A percentile compares a stretch with the other conserved stretches of the same genome.
phyloP scores from a whole-genome alignment of 2,888 invertebrate genomes.

The Oeneis ivallda region DNA sequence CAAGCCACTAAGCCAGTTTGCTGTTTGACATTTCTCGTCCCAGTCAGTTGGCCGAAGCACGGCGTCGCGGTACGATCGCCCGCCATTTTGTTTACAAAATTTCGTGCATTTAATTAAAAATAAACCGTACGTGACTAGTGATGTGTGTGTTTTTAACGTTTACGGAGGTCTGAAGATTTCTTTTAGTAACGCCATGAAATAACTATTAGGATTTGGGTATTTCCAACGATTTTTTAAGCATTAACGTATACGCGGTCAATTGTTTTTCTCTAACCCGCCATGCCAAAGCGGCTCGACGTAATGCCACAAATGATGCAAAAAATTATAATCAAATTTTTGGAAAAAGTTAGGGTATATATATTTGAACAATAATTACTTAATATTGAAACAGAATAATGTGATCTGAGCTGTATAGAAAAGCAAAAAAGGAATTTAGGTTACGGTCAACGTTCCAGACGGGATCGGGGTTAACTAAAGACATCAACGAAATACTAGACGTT shows the following conservation, averaged over 20 bases:
- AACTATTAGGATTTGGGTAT: constrained; percentile 58
- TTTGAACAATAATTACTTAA: background rate
- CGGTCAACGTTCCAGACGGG: constrained; percentile 47
- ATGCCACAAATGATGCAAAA: constrained; percentile 63
- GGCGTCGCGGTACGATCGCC: constrained; percentile 71
- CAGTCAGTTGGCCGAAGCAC: constrained; percentile 76
- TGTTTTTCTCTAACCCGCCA: constrained; percentile 51
- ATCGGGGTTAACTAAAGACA: constrained; percentile 54
- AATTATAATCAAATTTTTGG: constrained; percentile 65
- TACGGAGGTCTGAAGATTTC: constrained; percentile 46
- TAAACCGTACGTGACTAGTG: constrained; percentile 71
- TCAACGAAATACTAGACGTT: constrained; percentile 47
- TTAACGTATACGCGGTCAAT: constrained; percentile 51
- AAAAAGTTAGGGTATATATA: constrained; percentile 28
- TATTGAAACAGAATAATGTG: background rate
- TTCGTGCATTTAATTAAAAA: constrained; percentile 63
- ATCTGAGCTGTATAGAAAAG: constrained; percentile 6
- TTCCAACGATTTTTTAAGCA: constrained; percentile 53
- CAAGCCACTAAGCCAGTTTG: constrained; percentile 77
- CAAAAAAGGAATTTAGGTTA: constrained; percentile 50
- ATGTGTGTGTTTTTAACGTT: constrained; percentile 56
- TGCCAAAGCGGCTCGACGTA: constrained; percentile 49
- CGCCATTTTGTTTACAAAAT: constrained; percentile 67
- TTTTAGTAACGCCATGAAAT: constrained; percentile 25
- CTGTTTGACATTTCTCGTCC: constrained; percentile 74